Evolutionary conservation across 2,888 invertebrate genomes (phyloP).

Genomic region (Eucera pruinosa): DNA sequence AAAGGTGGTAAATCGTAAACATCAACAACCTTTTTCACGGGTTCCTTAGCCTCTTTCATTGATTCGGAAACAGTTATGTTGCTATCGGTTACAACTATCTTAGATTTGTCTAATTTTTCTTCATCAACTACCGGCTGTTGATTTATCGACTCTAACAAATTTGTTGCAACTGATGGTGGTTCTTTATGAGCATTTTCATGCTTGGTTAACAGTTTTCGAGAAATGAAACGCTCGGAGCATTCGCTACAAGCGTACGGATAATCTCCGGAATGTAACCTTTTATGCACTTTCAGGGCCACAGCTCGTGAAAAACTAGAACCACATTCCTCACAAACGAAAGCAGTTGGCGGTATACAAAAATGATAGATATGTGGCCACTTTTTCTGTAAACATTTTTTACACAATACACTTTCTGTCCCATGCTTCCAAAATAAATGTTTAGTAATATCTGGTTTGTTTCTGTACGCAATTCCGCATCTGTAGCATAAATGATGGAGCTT

Average conservation of each 20-base stretch:
- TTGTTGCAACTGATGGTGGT: slow-evolving; percentile 65
- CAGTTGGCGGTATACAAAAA: slow-evolving; percentile 92
- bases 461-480: slow-evolving; percentile 94
- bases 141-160: slow-evolving; percentile 33
- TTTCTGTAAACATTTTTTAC: slow-evolving; percentile 94
- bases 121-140: slow-evolving; percentile 66
- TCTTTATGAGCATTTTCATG: slow-evolving; percentile 89
- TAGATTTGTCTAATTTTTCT: slow-evolving; percentile 42
- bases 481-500: slow-evolving; percentile 94
- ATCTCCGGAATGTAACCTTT: slow-evolving; percentile 90
- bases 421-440: slow-evolving; percentile 97
- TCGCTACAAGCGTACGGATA: slow-evolving; percentile 90
- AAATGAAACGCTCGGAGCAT: slow-evolving; percentile 92
- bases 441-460: slow-evolving; percentile 94
- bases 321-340: slow-evolving; percentile 93
- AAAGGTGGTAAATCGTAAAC: slow-evolving; percentile 91
- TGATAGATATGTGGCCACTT: slow-evolving; percentile 97
- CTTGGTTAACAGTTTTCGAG: slow-evolving; percentile 90
- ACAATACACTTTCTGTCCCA: slow-evolving; percentile 94
- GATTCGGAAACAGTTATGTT: slow-evolving; percentile 44
- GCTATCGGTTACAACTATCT: slow-evolving; percentile 20
- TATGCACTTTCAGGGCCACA: slow-evolving; percentile 93
- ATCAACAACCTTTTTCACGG: slow-evolving; percentile 86
- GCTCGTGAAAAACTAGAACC: slow-evolving; percentile 90
- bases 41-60: slow-evolving; percentile 62